A percentile compares a stretch with the other conserved stretches of the same genome.
phyloP scores from a whole-genome alignment of 2,888 invertebrate species.

The Catocala sponsa region DNA sequence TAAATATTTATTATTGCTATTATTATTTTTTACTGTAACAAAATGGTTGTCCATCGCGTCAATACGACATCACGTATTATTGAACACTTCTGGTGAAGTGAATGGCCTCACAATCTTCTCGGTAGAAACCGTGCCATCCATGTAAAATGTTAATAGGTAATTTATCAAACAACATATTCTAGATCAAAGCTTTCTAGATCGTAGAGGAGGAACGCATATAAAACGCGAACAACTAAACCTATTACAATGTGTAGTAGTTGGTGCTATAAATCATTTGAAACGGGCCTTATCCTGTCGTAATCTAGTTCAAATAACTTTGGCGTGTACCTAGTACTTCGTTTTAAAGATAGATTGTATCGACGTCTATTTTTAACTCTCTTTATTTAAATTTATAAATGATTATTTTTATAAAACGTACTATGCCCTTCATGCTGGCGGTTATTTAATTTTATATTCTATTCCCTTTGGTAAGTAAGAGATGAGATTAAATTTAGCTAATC shows the following conservation, averaged over 20 bases:
- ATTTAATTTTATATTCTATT: too few relatives aligned
- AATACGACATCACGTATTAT: constrained; percentile 51
- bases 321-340: too few relatives aligned
- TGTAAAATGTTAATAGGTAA: constrained; percentile 21
- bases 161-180: constrained; percentile 1
- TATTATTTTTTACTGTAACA: neutral
- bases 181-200: constrained; percentile 17
- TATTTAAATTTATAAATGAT: too few relatives aligned
- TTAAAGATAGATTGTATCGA: too few relatives aligned
- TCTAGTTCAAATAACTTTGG: constrained; percentile 23
- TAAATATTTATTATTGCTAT: too few relatives aligned
- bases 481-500: too few relatives aligned
- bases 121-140: constrained; percentile 65
- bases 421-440: too few relatives aligned
- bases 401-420: too few relatives aligned
- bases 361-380: too few relatives aligned
- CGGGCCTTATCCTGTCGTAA: constrained; percentile 12
- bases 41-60: neutral
- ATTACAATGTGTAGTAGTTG: constrained; percentile 15
- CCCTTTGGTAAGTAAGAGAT: too few relatives aligned
- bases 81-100: constrained; percentile 64
- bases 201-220: constrained; percentile 16
- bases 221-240: constrained; percentile 19
- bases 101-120: constrained; percentile 78
- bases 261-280: constrained; percentile 32